These are phyloP conservation scores for Emydocephalus ijimae DNA, from an alignment of 2,113 vertebrate genomes.

Conservation along the genomic window DNA sequence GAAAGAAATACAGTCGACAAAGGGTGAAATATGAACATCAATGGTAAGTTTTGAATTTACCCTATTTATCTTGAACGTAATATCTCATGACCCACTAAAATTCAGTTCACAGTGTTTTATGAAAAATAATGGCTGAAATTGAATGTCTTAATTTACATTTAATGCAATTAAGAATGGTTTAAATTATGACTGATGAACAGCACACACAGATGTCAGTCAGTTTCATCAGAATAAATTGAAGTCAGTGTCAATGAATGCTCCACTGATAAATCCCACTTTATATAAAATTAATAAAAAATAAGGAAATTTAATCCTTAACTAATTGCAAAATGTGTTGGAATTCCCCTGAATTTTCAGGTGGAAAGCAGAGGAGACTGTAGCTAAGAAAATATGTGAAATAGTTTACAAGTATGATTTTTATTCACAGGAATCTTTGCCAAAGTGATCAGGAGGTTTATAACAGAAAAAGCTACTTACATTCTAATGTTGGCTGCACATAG, in stretches of 20 bases:
- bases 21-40: conserved; percentile 82
- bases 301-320: conserved; percentile 83
- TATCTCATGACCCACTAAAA: conserved; percentile 92
- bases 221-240: conserved; percentile 85
- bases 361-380: conserved; percentile 27
- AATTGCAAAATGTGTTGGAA: conserved; percentile 83
- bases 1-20: conserved; percentile 72
- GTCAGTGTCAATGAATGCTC: conserved; percentile 81
- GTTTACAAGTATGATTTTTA: conserved; percentile 34
- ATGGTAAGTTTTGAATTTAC: conserved; percentile 77
- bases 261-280: conserved; percentile 84
- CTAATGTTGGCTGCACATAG: conserved; percentile 6
- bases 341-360: conserved; percentile 72
- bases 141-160: conserved; percentile 99
- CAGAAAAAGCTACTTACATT: neutral
- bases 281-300: conserved; percentile 90
- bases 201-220: conserved; percentile 93
- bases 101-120: conserved; percentile 96
- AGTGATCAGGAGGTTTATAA: conserved; percentile 30
- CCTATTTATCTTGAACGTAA: conserved; percentile 80
- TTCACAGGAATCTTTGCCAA: conserved; percentile 33
- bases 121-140: conserved; percentile 98
- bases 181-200: conserved; percentile 97
- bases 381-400: conserved; percentile 47
- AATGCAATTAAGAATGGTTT: conserved; percentile 98